A percentile compares a stretch with the other conserved stretches of the same genome.
These are phyloP conservation scores for Naso thynnoides DNA, from an alignment of 2,797 vertebrate species.

Conservation along the genomic window DNA sequence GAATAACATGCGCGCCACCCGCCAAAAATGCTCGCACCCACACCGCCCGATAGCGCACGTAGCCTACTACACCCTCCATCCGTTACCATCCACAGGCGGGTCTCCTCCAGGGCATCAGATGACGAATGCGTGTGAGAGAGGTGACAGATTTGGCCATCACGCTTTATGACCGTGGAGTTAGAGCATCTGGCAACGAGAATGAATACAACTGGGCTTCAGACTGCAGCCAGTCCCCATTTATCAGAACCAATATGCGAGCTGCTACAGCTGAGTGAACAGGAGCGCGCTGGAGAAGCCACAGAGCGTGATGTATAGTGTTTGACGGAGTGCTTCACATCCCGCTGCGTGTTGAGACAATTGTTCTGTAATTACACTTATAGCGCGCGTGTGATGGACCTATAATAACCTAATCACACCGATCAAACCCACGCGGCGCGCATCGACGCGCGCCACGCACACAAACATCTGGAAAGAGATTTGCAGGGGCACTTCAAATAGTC, in stretches of 20 bases:
- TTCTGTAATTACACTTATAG: constrained; percentile 60
- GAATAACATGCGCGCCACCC: constrained; percentile 28
- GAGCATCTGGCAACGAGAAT: constrained; percentile 50
- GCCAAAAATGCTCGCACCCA: constrained; percentile 40
- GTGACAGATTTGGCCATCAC: constrained; percentile 58
- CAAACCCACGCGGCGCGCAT: constrained; percentile 58
- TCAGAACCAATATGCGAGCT: constrained; percentile 49
- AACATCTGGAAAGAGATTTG: constrained; percentile 37
- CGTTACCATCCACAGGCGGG: constrained; percentile 17
- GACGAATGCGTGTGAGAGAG: constrained; percentile 47
- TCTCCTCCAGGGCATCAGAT: constrained; percentile 39
- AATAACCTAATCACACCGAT: constrained; percentile 70
- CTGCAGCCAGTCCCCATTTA: constrained; percentile 60
- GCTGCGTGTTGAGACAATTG: constrained; percentile 53
- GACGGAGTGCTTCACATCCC: constrained; percentile 52
- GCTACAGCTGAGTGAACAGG: constrained; percentile 36
- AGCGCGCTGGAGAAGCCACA: constrained; percentile 30
- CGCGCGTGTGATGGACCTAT: constrained; percentile 54
- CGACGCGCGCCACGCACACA: constrained; percentile 39
- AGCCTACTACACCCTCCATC: constrained; percentile 11
- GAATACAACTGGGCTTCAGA: constrained; percentile 44
- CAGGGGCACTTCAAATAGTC: constrained; percentile 30
- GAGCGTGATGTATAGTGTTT: constrained; percentile 37
- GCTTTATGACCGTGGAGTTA: constrained; percentile 61
- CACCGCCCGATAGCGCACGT: constrained; percentile 25